Base-by-base conservation (phyloP, 1,140 invertebrate species). In the Drosophila navojoa region DNA sequence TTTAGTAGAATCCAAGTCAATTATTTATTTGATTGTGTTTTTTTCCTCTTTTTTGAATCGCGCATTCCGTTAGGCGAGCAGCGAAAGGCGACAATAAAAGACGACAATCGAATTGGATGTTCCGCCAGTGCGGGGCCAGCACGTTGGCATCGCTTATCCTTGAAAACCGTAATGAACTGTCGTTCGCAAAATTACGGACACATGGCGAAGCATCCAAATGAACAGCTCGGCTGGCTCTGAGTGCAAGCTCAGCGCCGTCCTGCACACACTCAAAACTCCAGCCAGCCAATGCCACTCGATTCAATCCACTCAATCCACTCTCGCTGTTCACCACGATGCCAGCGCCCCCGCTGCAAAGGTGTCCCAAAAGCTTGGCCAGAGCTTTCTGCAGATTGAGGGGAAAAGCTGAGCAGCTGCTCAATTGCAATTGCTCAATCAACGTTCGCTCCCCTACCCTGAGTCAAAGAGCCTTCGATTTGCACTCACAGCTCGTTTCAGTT, bases 81-180 rank as follows among this genome's bases (percentile, higher is more conserved):
- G n/a, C 29, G 52, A 42, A 32, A 13, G n/a, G 5, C 29, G 38
- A 53, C 16, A 45, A 45, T 45, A 57, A 61, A 59, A 59, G 47
- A 69, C 71, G 64, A 49, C 49, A 72, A 59, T 64, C 55, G 9
- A 57, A 57, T 49, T 35, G 54, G 49, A 40, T 59, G 25, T 50
- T 32, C 47, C 42, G 32, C 25, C 45, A 42, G 53, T 71, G 64
- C 80, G 81, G 57, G 81, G 53, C 50, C 68, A 76, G 75, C 67
- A 86, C 81, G 75, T 80, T 60, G 81, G 52, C 79, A 75, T 78
- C 81, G 77, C 71, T 58, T 81, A 86, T 85, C 75, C 77, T 78
- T 86, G 81, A 77, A 71, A 86, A 85, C 75, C 69, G 81, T 78
- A 86, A 85, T 84, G 81, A 84, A 84, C 81, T 86, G 82, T 53